phyloP scores from a whole-genome alignment of 1,140 invertebrate genomes.

The Musca domestica region DNA sequence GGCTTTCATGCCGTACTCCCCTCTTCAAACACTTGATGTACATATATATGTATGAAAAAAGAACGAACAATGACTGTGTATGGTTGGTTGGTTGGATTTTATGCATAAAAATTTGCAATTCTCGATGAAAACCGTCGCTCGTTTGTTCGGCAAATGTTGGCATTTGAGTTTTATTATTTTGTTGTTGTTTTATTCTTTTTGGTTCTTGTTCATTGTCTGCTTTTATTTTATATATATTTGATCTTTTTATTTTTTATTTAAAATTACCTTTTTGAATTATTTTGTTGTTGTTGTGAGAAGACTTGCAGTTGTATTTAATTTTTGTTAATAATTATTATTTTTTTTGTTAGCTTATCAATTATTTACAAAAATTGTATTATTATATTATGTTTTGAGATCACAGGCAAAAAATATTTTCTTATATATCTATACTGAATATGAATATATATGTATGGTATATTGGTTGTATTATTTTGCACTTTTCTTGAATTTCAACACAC shows the following conservation, averaged over 20 bases:
- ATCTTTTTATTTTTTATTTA: background rate
- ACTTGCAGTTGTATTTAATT: background rate
- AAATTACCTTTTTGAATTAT: slow-evolving; percentile 2
- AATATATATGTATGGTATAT: background rate
- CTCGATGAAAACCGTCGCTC: background rate
- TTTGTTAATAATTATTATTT: background rate
- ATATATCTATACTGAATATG: too few species aligned
- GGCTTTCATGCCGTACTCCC: too few species aligned
- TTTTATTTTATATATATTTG: too few species aligned
- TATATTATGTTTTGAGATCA: slow-evolving; percentile 12
- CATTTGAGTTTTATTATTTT: background rate
- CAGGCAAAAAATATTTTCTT: slow-evolving; percentile 6
- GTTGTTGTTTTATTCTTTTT: background rate
- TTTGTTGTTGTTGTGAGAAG: slow-evolving; percentile 2
- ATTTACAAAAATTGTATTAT: background rate
- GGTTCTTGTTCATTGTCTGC: background rate
- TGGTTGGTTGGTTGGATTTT: slow-evolving; percentile 11
- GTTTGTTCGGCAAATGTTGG: background rate
- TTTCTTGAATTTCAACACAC: background rate
- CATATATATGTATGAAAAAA: too few species aligned
- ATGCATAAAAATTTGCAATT: slow-evolving; percentile 20
- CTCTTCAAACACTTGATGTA: slow-evolving; percentile 8
- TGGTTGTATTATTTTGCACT: background rate
- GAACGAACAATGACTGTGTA: too few species aligned
- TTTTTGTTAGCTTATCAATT: background rate